A percentile compares a stretch with the other conserved stretches of the same genome.
Conservation (phyloP, 2,113 vertebrate genomes). For the Python bivittatus region DNA sequence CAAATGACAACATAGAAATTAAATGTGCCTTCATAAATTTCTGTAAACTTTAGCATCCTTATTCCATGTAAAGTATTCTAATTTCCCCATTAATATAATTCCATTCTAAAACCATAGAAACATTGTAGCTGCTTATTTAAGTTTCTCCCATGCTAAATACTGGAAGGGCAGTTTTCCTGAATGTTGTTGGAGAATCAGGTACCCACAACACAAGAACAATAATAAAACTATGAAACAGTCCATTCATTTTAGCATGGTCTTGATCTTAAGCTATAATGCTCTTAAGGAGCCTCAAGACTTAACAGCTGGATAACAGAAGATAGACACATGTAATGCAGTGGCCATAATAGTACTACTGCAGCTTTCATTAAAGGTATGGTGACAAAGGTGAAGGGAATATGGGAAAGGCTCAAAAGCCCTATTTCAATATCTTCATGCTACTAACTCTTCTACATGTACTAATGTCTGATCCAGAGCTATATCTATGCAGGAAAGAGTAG, state of each 20-base stretch:
- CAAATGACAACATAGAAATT: neutral
- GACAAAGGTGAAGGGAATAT: neutral
- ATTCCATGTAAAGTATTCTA: neutral
- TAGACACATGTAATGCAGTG: neutral
- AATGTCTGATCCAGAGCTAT: neutral
- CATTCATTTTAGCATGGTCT: neutral
- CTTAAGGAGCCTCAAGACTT: neutral
- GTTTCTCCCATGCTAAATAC: neutral
- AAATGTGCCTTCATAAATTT: neutral
- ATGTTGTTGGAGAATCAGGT: conserved; percentile 6
- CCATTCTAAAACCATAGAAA: neutral
- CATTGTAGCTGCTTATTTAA: neutral
- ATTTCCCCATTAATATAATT: neutral
- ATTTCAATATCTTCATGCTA: neutral
- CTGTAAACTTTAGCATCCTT: neutral
- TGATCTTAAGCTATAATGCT: neutral
- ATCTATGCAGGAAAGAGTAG: neutral
- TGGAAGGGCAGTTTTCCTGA: neutral
- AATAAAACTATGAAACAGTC: neutral
- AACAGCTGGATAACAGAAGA: neutral
- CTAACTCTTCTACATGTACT: neutral
- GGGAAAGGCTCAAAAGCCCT: neutral
- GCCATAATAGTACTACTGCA: neutral
- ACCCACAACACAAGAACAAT: neutral
- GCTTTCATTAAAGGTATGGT: neutral